A percentile compares a stretch with the other conserved stretches of the same genome.
phyloP scores from a whole-genome alignment of 1,140 invertebrate genomes.

The Neotoxoptera formosana region DNA sequence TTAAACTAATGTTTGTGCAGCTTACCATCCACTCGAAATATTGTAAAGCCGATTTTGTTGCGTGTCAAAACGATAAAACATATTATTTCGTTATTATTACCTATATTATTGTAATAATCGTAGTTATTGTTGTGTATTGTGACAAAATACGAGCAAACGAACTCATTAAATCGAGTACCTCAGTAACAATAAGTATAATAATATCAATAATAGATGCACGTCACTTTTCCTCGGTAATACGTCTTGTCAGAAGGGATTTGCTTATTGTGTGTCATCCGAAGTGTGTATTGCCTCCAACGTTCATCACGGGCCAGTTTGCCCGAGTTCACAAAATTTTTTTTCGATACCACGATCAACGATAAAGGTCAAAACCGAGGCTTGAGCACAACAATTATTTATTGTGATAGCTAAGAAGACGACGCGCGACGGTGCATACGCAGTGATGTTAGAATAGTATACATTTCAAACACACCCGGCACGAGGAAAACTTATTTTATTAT shows the following conservation, averaged over 20 bases:
- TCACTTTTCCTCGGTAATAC: background rate
- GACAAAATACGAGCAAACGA: background rate
- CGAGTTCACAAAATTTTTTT: background rate
- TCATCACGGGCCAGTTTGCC: too few species aligned
- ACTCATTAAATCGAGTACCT: background rate
- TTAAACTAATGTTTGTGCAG: background rate
- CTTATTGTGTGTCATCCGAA: background rate
- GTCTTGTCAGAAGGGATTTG: background rate
- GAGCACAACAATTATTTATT: background rate
- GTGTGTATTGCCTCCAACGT: background rate
- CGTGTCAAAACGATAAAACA: background rate
- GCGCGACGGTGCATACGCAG: background rate
- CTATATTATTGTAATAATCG: background rate
- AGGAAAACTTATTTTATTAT: background rate
- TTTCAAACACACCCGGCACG: background rate
- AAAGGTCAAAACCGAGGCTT: background rate
- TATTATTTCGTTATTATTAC: too few species aligned
- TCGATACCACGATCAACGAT: background rate
- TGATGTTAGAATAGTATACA: background rate
- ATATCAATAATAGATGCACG: background rate
- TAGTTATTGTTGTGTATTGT: background rate
- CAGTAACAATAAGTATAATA: background rate
- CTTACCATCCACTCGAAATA: background rate
- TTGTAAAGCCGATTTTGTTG: background rate
- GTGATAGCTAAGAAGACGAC: background rate